Base-by-base conservation (phyloP, 2,797 vertebrate species). In the Gouania willdenowi region DNA sequence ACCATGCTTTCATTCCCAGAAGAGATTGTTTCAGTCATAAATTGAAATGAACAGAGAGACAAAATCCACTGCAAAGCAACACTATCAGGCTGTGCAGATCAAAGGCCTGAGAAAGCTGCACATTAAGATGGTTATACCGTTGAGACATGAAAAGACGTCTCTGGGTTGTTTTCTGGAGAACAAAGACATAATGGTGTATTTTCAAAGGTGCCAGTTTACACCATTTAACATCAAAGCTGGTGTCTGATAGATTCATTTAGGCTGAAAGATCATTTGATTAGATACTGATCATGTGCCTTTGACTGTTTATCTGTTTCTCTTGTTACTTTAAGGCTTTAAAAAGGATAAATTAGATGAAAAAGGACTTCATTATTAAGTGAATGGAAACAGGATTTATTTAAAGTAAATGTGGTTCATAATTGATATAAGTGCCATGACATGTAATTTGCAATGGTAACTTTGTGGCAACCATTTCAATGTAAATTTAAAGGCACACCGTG, bases 131-230 rank as follows among this genome's bases (percentile, higher is more conserved):
- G 79, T 84, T 90, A 90, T 90, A 90, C 81, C 82, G 87, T 89
- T 86, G 89, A 82, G 85, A 89, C 83, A 90, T 91, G 90, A 91
- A 91, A 91, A 89, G 83, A 84, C 88, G 84, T 87, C 83, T 84
- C 89, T 90, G 87, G 87, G 84, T 84, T 77, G 62, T 50, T 72
- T 84, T 82, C 81, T 91, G 90, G 90, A 88, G 75, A 76, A 54
- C 65, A 76, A 60, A 81, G 40, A 55, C 38, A 60, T 31, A 56
- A 58, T 84, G 59, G 81, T 71, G 77, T 84, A 87, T 83, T 79
- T 86, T 85, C 89, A 77, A 68, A 82, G 81, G 76, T 48, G 71
- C 63, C 64, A 80, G 75, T 83, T 83, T 52, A 54, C 75, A 77
- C 78, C 69, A 77, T 83, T 88, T 87, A 80, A 80, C 73, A 86